Base-by-base conservation (phyloP, 2,888 invertebrate genomes). In the Eristalis tenax region DNA sequence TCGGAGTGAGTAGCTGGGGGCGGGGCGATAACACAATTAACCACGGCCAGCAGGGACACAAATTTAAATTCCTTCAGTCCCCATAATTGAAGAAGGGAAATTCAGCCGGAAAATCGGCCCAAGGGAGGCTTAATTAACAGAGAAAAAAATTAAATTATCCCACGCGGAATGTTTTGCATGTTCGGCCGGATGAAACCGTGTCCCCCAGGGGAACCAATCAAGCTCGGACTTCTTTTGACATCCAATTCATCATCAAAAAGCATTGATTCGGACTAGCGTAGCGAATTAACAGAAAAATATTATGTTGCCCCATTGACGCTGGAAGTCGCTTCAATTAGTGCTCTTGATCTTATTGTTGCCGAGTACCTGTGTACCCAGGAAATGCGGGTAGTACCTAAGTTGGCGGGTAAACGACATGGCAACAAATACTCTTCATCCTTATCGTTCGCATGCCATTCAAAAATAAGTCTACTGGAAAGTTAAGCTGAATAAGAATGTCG, bases 11-110 rank as follows among this genome's bases (percentile, higher is more conserved):
- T 32, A 10, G 18, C 26, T 26, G 26, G 10, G 13, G 13, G 26
- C 3, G 35, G 15, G 26, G 22, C 15, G 59, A 32, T 59, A 43
- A 61, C 59, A 15, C 61, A 43, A 66, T 68, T 68, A 76, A 59
- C 59, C 40, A 43, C 59, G 23, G 11, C 40, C 28, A 22, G 32
- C 59, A 23, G 59, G 32, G 50, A 56, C 6, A 56, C 63, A 23
- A 50, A 50, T 50, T 50, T 50, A 50, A 50, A 50, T 50, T 50
- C 50, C 50, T 50, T 50, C 50, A 50, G 18, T 50, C 50, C 50
- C 8, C 18, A 18, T 50, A 50, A 50, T 50, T 50, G 50, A 18
- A 18, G 50, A 18, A 50, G 50, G 18, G 18, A 50, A 50, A 50
- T 50, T 18, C 8, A 50, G 50, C 50, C 50, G 50, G 50, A 50